Base-by-base conservation (phyloP, 2,888 invertebrate species). In the Torymus aiolomorphi region DNA sequence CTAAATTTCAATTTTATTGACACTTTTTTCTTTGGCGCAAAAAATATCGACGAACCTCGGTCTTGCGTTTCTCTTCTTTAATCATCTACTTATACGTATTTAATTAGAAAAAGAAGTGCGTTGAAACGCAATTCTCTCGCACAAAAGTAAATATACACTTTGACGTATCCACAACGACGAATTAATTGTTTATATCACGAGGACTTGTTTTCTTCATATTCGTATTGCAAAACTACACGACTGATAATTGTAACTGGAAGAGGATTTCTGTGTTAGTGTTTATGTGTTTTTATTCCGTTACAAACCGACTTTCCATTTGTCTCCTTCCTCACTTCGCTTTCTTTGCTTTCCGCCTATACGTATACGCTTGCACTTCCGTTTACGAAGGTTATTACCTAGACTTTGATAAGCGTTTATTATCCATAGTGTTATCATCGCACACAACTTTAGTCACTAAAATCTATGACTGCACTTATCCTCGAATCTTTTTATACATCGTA, bases 11-110 rank as follows among this genome's bases (percentile, higher is more conserved):
- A 70, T 80, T 82, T 82, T 82, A 82, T 82, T 82, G 82, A 80
- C 82, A 78, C 78, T 78, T 77, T 80, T 80, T 74, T 82, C 76
- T 82, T 82, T 80, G 82, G 82, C 82, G 82, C 80, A 80, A 80
- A 82, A 82, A 82, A 82, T 82, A 82, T 82, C 61, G 80, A 82
- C 76, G 51, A 78, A 69, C 65, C 65, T 79, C 69, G 65, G 52
- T 76, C 70, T 80, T 74, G 70, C 63, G 78, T 74, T 67, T 73
- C 42, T 62, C 24, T 20, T 59, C 42, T 62, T 59, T 57, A 52
- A n/a, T 76, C 54, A 14, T 69, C 52, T 42, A 42, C 56, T 63
- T 67, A 66, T 42, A 42, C 42, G 56, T 74, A 74, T 62, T 77
- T 54, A 65, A 81, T 74, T 73, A 72, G 78, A 81, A 74, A 78